Base-by-base conservation (phyloP, 2,888 invertebrate genomes). In the Brenthis ino region DNA sequence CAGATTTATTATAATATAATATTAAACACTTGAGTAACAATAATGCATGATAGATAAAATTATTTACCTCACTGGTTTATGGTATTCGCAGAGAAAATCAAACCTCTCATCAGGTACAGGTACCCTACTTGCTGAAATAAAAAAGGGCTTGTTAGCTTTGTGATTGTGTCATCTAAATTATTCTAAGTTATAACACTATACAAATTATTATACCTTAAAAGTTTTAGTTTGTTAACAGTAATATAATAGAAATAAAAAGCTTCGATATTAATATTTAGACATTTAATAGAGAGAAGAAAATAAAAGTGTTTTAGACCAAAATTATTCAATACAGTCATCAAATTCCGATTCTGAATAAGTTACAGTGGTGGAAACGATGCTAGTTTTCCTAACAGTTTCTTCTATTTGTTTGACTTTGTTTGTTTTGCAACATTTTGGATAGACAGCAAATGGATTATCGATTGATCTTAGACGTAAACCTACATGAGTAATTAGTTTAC, bases 71-170 rank as follows among this genome's bases (percentile, higher is more conserved):
- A 93, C 94, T 72, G 99, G 99, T 87, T 99, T 98, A 93, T 97
- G 98, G 86, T 96, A 98, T 76, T 99, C 96, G 88, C 97, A 97
- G 54, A 99, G 95, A 87, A 95, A 99, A 82, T 99, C 98, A 87
- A 95, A 99, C 79, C 99, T 94, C 66, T 95, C 95, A 90, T 99
- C 99, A 3, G 99, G 99, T 8, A 99, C 99, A 43, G 99, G 98
- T 80, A 99, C 99, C 84, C 99, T 96, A 96, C 97, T 96, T 98
- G 94, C 91, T 91, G 85, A 63, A 75, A 75, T 11, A 48, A 69
- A 77, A 28, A 53, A 69, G 57, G 57, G 4, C 54, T 56, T 61
- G 73, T 83, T 80, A 86, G 73, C 54, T 53, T 65, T 67, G 20
- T 20, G 33, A 53, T 43, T 8, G 14, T 14, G 20, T 37, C 13